Evolutionary conservation across 1,140 invertebrate genomes (phyloP), one percentile per base, ranked within the genome.

Genomic region (Laupala kohalensis): DNA sequence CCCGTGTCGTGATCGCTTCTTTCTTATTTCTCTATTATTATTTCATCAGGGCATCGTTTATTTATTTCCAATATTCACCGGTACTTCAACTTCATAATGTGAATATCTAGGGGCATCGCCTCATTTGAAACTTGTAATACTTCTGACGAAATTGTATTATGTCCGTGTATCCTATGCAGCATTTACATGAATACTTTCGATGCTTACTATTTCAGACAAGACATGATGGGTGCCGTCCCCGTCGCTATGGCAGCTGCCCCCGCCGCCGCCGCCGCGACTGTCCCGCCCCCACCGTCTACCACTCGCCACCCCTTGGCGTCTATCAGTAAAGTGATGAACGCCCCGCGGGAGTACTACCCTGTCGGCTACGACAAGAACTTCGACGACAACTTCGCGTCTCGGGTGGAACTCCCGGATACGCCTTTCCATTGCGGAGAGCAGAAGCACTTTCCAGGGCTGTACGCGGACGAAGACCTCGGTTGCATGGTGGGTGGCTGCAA

Each of bases 401-500:
- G 90, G 74, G 91, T 92, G 0, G 91, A 94, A 75, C 79, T 94
- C 6, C 92, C 92, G 0, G 90, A 91, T n/a, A 95, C 93, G 0
- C 89, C 85, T 65, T 96, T 96, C 80, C 88, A 91, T 69, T 96
- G 94, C 77, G 91, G 91, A 1, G 90, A 94, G 75, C 92, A 94
- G 75, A 93, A 94, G 77, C 92, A 93, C 78, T 94, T 94, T 76
- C 92, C 92, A 6, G 93, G 94, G 69, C 81, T 95, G 0, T 96
- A 95, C 75, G 93, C 92, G 0, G 93, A 96, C 76, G 90, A 92
- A 75, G 91, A 91, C 81, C 84, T 95, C n/a, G 92, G 92, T 37
- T 96, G 94, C 80, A 95, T 95, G 92, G 93, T 95, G 80, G 84
- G 83, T n/a, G n/a, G n/a, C n/a, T n/a, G n/a, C n/a, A n/a, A n/a